phyloP scores from a whole-genome alignment of 2,113 vertebrate genomes.

The Leucoraja erinaceus region DNA sequence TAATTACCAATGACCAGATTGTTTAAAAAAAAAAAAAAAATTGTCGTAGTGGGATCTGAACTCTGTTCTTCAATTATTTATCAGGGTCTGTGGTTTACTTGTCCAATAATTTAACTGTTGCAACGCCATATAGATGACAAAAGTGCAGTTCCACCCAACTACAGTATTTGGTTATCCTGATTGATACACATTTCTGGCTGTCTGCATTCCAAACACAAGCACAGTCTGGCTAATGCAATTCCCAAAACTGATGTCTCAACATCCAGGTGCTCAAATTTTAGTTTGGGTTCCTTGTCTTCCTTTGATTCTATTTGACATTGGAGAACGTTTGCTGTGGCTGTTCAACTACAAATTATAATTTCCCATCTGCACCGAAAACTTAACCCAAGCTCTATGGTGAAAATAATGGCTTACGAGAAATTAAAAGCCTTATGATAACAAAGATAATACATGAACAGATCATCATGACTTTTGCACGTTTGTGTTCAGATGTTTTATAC shows the following conservation, averaged over 20 bases:
- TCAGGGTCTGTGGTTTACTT: no score
- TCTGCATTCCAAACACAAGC: constrained; percentile 14
- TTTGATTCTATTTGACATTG: neutral
- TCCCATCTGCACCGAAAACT: neutral
- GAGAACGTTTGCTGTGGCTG: neutral
- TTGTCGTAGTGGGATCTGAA: no score
- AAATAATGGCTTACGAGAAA: constrained; percentile 3
- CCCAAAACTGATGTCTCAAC: constrained; percentile 12
- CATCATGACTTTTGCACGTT: neutral
- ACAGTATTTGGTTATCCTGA: neutral
- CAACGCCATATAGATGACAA: neutral
- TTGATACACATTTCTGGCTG: neutral
- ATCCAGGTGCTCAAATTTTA: neutral
- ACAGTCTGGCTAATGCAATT: constrained; percentile 16
- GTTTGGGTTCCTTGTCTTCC: neutral
- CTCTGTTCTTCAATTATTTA: no score
- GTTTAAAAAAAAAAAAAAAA: no score
- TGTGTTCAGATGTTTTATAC: constrained; percentile 26
- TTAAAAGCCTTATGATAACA: neutral
- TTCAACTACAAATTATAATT: constrained; percentile 20
- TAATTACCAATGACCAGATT: no score
- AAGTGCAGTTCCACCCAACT: neutral
- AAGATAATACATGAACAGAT: constrained; percentile 27
- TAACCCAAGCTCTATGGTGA: neutral
- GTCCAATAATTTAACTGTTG: no score